phyloP scores from a whole-genome alignment of 2,888 invertebrate species.

The Venusia cambrica region DNA sequence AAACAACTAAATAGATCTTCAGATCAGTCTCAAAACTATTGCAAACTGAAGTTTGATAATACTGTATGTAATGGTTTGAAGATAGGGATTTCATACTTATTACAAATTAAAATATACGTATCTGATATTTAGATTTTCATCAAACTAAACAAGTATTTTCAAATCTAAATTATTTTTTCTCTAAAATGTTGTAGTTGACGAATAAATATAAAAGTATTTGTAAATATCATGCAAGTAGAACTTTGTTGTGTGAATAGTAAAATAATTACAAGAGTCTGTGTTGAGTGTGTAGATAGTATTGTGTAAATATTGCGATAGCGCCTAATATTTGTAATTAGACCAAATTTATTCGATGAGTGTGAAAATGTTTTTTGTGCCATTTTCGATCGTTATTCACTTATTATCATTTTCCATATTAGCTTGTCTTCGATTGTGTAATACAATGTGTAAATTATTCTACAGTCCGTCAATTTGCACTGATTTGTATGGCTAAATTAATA shows the following conservation, averaged over 20 bases:
- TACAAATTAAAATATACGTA: too few species aligned
- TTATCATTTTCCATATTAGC: too few species aligned
- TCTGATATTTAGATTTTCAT: too few species aligned
- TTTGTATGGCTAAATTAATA: too few species aligned
- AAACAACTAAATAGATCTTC: conserved; percentile 4
- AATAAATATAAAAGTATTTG: conserved; percentile 32
- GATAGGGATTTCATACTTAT: too few species aligned
- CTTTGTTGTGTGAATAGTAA: conserved; percentile 75
- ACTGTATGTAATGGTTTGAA: too few species aligned
- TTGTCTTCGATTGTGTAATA: too few species aligned
- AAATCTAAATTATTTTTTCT: too few species aligned
- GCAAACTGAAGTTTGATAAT: conserved; percentile 17
- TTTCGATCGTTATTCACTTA: too few species aligned
- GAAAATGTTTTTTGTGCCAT: conserved; percentile 6
- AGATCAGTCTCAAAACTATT: conserved; percentile 8
- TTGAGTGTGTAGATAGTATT: conserved; percentile 76
- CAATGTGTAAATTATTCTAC: too few species aligned
- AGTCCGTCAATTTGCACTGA: too few species aligned
- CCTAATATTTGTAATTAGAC: conserved; percentile 25
- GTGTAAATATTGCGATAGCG: conserved; percentile 54
- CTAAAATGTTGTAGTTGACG: background rate
- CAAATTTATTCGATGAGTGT: conserved; percentile 16
- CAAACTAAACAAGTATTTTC: too few species aligned
- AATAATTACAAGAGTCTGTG: conserved; percentile 63
- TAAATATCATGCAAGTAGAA: conserved; percentile 68